Percentiles rank a stretch among this genome's conserved stretches.
Evolutionary conservation across 1,140 invertebrate species (phyloP).

Genomic region (Drosophila ohnishii): DNA sequence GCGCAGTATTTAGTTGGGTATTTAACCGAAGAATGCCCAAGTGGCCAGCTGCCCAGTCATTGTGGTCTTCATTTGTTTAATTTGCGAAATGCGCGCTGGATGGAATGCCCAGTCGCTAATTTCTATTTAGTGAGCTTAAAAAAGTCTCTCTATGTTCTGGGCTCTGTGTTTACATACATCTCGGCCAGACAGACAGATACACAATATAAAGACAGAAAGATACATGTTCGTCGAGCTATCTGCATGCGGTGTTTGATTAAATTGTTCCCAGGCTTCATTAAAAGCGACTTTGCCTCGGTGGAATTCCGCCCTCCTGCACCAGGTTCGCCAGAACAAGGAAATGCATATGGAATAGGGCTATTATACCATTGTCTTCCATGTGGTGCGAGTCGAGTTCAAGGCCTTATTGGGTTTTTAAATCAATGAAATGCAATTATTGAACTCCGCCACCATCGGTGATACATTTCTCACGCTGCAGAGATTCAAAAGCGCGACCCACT

Average conservation of each 20-base stretch:
- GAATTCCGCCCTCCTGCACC: slow-evolving; percentile 18
- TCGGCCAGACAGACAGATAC: slow-evolving; percentile 10
- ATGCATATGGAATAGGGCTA: slow-evolving; percentile 17
- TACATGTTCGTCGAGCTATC: slow-evolving; percentile 20
- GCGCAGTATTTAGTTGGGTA: slow-evolving; percentile 7
- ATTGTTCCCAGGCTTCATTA: slow-evolving; percentile 62
- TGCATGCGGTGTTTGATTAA: slow-evolving; percentile 29
- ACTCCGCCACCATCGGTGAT: neutral
- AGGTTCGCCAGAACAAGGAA: slow-evolving; percentile 21
- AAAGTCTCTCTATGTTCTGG: slow-evolving; percentile 10
- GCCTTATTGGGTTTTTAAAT: slow-evolving; percentile 8
- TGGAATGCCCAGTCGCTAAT: slow-evolving; percentile 56
- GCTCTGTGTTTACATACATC: slow-evolving; percentile 4
- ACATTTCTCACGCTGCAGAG: slow-evolving; percentile 26
- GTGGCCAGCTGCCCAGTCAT: slow-evolving; percentile 14
- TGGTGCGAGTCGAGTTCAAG: neutral
- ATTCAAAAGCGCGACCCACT: slow-evolving; percentile 44
- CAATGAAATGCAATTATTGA: slow-evolving; percentile 3
- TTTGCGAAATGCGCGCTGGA: slow-evolving; percentile 69
- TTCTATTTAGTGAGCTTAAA: slow-evolving; percentile 71
- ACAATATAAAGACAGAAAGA: neutral
- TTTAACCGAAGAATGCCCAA: slow-evolving; percentile 43
- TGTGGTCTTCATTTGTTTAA: slow-evolving; percentile 47
- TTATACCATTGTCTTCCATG: neutral
- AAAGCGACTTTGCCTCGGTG: slow-evolving; percentile 18